Conservation (phyloP, 2,888 invertebrate genomes). For the Eretmocerus hayati region DNA sequence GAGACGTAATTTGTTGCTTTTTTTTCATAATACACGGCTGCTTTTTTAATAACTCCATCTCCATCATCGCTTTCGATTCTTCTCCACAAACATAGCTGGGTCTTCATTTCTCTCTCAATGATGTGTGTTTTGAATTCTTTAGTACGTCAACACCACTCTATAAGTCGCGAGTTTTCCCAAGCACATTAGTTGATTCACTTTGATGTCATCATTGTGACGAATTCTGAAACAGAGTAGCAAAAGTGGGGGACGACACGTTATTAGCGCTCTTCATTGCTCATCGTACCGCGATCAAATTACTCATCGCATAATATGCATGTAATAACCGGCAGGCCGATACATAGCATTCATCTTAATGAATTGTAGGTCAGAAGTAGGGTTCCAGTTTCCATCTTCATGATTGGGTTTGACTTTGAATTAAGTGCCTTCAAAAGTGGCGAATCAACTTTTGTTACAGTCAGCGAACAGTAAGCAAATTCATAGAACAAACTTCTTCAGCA, state of each 20-base stretch:
- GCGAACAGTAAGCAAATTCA: too few species aligned
- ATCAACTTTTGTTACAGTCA: too few species aligned
- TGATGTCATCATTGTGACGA: constrained; percentile 99
- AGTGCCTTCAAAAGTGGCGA: too few species aligned
- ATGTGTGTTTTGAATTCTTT: constrained; percentile 39
- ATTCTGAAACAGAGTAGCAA: constrained; percentile 81
- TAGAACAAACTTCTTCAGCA: too few species aligned
- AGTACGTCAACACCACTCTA: constrained; percentile 59
- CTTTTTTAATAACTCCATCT: constrained; percentile 29
- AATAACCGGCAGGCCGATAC: neutral
- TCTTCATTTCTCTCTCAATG: constrained; percentile 36
- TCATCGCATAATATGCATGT: constrained; percentile 1
- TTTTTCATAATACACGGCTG: constrained; percentile 37
- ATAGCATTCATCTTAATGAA: neutral
- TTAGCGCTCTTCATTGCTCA: constrained; percentile 12
- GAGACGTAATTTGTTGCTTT: constrained; percentile 50
- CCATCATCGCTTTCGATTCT: constrained; percentile 44
- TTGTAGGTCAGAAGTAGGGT: too few species aligned
- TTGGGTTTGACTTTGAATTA: too few species aligned
- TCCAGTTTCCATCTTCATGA: too few species aligned
- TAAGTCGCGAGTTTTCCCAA: constrained; percentile 57
- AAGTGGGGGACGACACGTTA: constrained; percentile 11
- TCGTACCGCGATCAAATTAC: constrained; percentile 5
- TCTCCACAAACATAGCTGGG: neutral
- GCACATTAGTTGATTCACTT: constrained; percentile 73